Conservation (phyloP, 2,113 vertebrate genomes). For the Myotis lucifugus region DNA sequence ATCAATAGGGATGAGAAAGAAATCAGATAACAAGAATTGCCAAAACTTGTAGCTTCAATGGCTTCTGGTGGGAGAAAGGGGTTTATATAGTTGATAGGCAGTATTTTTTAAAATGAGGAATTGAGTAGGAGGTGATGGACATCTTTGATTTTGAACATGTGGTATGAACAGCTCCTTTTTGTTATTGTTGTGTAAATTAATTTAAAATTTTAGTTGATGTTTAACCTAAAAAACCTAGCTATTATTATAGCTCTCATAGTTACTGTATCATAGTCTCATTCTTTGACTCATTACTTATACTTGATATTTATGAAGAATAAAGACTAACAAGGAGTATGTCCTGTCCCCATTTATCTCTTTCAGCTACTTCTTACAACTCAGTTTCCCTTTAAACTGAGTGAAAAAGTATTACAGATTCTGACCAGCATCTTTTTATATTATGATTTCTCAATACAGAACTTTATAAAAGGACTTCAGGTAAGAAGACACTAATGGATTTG, state of each 20-base stretch:
- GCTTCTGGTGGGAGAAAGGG: not conserved
- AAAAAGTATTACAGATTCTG: conserved; percentile 93
- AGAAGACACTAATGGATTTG: conserved; percentile 36
- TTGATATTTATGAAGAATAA: conserved; percentile 26
- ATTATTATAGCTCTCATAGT: not conserved
- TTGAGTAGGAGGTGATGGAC: not conserved
- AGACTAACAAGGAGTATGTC: conserved; percentile 17
- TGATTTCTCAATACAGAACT: conserved; percentile 97
- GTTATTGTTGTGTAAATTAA: conserved; percentile 19
- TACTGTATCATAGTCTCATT: not conserved
- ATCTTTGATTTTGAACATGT: conserved; percentile 41
- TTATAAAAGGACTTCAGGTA: conserved; percentile 98
- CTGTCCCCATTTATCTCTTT: conserved; percentile 72
- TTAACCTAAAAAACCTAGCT: not conserved
- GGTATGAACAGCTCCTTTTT: not conserved
- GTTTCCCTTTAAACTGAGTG: conserved; percentile 94
- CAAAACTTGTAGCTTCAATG: not conserved
- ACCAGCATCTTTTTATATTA: conserved; percentile 96
- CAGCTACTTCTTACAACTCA: conserved; percentile 91
- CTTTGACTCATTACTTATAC: conserved; percentile 32
- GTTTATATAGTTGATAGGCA: not conserved
- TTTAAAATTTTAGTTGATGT: conserved; percentile 40
- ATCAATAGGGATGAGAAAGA: conserved; percentile 21
- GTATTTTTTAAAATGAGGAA: not conserved
- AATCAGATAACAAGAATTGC: not conserved